Base-by-base conservation (phyloP, 2,113 vertebrate genomes). In the Amazona vittata region DNA sequence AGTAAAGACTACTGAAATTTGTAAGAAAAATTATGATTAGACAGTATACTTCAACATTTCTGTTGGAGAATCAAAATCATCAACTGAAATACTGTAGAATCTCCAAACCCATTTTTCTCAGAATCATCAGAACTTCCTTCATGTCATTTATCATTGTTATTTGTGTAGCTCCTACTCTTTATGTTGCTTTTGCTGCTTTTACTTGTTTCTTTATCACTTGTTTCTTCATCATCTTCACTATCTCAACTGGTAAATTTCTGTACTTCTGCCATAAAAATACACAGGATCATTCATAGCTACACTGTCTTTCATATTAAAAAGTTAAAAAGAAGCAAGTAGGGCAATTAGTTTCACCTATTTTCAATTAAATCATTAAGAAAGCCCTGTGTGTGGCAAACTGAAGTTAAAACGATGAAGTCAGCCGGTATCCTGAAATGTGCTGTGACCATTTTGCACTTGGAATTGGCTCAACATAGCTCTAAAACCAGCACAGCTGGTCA, bases 181-280 rank as follows among this genome's bases (percentile, higher is more conserved):
- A 75, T 95, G 49, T 92, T 96, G 11, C 83, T 97, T 15, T 94
- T 86, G 5, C 74, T 95, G 41, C 95, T 97, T 29, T 80, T 91
- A 20, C 86, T 96, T 55, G 17, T 55, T 55, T 55, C 52, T 53
- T 59, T 33, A n/a, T 80, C 90, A 21, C 86, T 96, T 46, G 59
- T 89, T 39, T 98, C 93, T 46, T 62, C 75, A 25, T 89, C 94
- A 33, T 89, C 93, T 16, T 98, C 91, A 13, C 95, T 95, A 13
- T 87, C 74, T 9, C 35, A 60, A n/a, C 87, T 74, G 22, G 62
- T 55, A 35, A 35, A 25, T 69, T 73, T 73, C 69, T 85, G 69
- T 39, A 55, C 84, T 86, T 98, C 96, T 97, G 76, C 47, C 59
- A 89, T 11, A 97, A 98, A 97, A 96, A 98, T 76, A 91, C 77